Evolutionary conservation across 2,888 invertebrate species (phyloP).

Genomic region (Anorthoa munda): DNA sequence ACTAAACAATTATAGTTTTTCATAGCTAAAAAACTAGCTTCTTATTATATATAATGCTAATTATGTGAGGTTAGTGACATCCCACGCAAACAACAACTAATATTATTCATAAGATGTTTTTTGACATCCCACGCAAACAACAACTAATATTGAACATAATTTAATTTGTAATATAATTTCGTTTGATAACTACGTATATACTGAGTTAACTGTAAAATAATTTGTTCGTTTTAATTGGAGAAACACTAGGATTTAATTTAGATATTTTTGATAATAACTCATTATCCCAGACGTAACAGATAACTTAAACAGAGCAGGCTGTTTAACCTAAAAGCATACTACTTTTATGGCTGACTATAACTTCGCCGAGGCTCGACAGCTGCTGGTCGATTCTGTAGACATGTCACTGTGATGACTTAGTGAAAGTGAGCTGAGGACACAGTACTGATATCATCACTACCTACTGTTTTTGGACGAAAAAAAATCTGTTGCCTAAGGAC

Average conservation of each 20-base stretch:
- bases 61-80: background rate
- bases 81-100: background rate
- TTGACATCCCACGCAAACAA: background rate
- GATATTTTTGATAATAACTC: background rate
- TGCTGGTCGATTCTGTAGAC: too few relatives aligned
- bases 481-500: constrained; percentile 27
- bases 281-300: background rate
- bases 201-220: background rate
- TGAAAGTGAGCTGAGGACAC: too few relatives aligned
- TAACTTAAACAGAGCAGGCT: background rate
- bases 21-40: too few relatives aligned
- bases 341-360: background rate
- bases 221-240: background rate
- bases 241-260: background rate
- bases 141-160: background rate
- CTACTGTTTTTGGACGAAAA: background rate
- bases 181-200: background rate
- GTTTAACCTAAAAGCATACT: constrained; percentile 15
- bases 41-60: too few relatives aligned
- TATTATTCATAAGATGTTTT: constrained; percentile 4
- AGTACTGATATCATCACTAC: too few relatives aligned
- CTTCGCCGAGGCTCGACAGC: background rate
- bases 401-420: too few relatives aligned
- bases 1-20: too few relatives aligned
- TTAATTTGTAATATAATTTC: background rate